Conservation (phyloP, 2,113 vertebrate genomes). For the Oryzias curvinotus region DNA sequence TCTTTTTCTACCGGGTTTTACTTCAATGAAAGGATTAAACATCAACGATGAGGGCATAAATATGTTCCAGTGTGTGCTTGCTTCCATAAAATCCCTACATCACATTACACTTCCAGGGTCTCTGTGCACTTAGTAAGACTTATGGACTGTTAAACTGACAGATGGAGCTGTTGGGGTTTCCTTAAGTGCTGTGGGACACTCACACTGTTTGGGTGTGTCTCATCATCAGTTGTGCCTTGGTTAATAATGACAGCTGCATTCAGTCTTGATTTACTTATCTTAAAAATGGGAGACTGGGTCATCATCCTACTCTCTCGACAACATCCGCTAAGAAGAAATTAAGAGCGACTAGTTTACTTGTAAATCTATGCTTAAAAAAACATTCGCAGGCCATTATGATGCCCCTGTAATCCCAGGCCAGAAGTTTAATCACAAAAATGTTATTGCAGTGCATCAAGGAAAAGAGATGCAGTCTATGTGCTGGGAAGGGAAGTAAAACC, state of each 20-base stretch:
- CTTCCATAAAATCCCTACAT: slow-evolving; percentile 60
- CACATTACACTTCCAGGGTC: slow-evolving; percentile 55
- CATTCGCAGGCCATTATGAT: slow-evolving; percentile 67
- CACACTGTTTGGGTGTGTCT: slow-evolving; percentile 53
- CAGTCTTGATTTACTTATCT: slow-evolving; percentile 62
- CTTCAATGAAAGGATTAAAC: slow-evolving; percentile 53
- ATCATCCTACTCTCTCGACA: slow-evolving; percentile 7
- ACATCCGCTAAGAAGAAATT: slow-evolving; percentile 20
- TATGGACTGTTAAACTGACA: slow-evolving; percentile 62
- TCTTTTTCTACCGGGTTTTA: slow-evolving; percentile 14
- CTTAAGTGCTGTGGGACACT: slow-evolving; percentile 63
- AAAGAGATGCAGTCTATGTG: slow-evolving; percentile 29
- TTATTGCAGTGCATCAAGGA: slow-evolving; percentile 36
- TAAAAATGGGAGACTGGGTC: slow-evolving; percentile 31
- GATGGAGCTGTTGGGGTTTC: slow-evolving; percentile 66
- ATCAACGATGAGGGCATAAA: slow-evolving; percentile 54
- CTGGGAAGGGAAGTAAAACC: slow-evolving; percentile 1
- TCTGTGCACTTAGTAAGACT: slow-evolving; percentile 61
- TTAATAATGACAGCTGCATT: slow-evolving; percentile 56
- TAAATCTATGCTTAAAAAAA: slow-evolving; percentile 65
- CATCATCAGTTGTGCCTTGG: slow-evolving; percentile 44
- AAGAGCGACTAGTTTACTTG: slow-evolving; percentile 54
- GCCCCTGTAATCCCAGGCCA: slow-evolving; percentile 45
- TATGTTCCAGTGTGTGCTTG: slow-evolving; percentile 58
- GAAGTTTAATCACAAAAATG: slow-evolving; percentile 55